phyloP scores from a whole-genome alignment of 2,888 invertebrate species.

The Harpagoxenus sublaevis region DNA sequence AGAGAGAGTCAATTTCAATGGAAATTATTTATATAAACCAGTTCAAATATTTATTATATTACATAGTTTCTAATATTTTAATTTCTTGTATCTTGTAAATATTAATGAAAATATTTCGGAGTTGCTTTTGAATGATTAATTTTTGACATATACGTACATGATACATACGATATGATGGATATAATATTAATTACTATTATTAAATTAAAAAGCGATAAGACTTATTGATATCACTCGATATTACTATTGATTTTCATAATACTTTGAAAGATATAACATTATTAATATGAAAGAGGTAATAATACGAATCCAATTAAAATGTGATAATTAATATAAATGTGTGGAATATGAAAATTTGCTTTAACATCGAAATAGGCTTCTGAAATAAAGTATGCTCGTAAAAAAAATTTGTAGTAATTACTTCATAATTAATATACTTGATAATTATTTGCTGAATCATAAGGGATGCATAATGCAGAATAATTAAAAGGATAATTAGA shows the following conservation, averaged over 20 bases:
- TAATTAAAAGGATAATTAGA: conserved; percentile 7
- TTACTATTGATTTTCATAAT: background rate
- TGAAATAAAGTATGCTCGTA: background rate
- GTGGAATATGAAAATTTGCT: background rate
- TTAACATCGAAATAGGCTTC: background rate
- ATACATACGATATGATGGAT: background rate
- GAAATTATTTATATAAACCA: too few species aligned
- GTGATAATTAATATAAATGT: conserved; percentile 25
- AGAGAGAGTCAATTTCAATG: background rate
- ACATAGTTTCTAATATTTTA: background rate
- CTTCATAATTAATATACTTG: background rate
- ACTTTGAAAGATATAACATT: conserved; percentile 5
- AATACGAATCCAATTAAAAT: background rate
- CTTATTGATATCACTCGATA: background rate
- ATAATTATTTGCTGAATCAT: background rate
- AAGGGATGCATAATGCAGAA: background rate
- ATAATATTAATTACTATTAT: conserved; percentile 2
- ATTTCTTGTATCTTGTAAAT: background rate
- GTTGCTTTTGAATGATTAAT: background rate
- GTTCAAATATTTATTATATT: background rate
- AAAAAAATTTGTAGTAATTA: background rate
- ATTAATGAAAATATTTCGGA: background rate
- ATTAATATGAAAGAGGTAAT: background rate
- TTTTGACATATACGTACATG: background rate
- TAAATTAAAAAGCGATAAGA: background rate